Evolutionary conservation across 1,140 invertebrate genomes (phyloP).

Genomic region (Scaptomyza montana): DNA sequence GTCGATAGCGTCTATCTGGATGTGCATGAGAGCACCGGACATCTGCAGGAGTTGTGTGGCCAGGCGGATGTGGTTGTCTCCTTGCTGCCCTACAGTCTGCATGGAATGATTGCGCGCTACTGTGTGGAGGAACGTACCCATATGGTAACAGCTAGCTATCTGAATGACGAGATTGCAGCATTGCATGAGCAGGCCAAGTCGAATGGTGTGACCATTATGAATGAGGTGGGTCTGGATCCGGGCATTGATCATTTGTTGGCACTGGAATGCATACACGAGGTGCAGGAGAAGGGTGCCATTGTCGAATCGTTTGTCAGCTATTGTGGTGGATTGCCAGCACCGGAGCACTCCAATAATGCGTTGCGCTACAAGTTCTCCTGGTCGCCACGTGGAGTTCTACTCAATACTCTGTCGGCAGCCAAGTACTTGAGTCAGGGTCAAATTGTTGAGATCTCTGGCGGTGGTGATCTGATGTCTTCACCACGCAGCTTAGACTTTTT

Average conservation of each 20-base stretch:
- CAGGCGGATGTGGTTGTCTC: constrained; percentile 94
- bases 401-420: constrained; percentile 94
- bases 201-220: constrained; percentile 94
- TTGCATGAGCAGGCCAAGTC: constrained; percentile 91
- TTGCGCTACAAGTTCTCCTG: constrained; percentile 99
- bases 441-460: constrained; percentile 94
- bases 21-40: constrained; percentile 89
- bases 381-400: constrained; percentile 95
- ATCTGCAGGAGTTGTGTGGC: constrained; percentile 89
- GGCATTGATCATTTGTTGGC: constrained; percentile 99
- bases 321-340: constrained; percentile 98
- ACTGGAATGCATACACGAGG: constrained; percentile 97
- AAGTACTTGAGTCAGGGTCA: constrained; percentile 94
- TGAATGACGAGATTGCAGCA: constrained; percentile 91
- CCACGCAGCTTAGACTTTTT: constrained; percentile 93
- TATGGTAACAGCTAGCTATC: constrained; percentile 98
- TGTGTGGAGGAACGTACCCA: constrained; percentile 95
- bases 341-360: constrained; percentile 97
- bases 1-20: constrained; percentile 93
- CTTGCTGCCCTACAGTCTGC: constrained; percentile 95
- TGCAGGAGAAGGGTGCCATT: constrained; percentile 90
- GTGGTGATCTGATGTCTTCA: constrained; percentile 93
- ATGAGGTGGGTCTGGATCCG: constrained; percentile 98
- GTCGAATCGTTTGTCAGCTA: constrained; percentile 98
- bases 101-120: constrained; percentile 92